phyloP scores from a whole-genome alignment of 2,888 invertebrate genomes.

The Nasonovia ribisnigri region DNA sequence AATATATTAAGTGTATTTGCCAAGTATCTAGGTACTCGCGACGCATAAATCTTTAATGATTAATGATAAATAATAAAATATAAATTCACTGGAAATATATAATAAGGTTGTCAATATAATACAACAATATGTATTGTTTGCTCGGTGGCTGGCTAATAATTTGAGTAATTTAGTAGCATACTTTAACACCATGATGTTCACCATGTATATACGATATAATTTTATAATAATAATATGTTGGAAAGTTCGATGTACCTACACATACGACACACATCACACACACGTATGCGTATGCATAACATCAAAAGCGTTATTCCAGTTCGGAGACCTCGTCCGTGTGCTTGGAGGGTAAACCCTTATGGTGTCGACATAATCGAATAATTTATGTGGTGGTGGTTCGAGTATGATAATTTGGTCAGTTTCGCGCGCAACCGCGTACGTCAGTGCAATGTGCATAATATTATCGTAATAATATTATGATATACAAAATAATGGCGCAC shows the following conservation, averaged over 20 bases:
- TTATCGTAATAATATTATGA: background rate
- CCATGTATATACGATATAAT: background rate
- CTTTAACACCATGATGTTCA: background rate
- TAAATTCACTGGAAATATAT: background rate
- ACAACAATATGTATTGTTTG: background rate
- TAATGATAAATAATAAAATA: background rate
- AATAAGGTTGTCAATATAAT: background rate
- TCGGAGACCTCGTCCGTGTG: background rate
- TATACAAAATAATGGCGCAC: background rate
- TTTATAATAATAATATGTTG: background rate
- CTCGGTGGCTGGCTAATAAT: background rate
- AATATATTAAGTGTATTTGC: background rate
- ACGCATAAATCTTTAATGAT: background rate
- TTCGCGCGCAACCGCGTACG: too few relatives aligned
- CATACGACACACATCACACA: background rate
- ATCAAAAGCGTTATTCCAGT: slow-evolving; percentile 17
- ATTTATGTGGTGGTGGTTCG: slow-evolving; percentile 5
- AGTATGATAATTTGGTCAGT: slow-evolving; percentile 19
- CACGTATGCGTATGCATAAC: background rate
- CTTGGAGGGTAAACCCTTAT: background rate
- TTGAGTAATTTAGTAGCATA: background rate
- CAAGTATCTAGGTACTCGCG: background rate
- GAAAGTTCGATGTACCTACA: background rate
- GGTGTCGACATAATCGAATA: slow-evolving; percentile 26
- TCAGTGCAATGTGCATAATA: background rate